phyloP scores from a whole-genome alignment of 2,888 invertebrate species.

The Latrodectus elegans region DNA sequence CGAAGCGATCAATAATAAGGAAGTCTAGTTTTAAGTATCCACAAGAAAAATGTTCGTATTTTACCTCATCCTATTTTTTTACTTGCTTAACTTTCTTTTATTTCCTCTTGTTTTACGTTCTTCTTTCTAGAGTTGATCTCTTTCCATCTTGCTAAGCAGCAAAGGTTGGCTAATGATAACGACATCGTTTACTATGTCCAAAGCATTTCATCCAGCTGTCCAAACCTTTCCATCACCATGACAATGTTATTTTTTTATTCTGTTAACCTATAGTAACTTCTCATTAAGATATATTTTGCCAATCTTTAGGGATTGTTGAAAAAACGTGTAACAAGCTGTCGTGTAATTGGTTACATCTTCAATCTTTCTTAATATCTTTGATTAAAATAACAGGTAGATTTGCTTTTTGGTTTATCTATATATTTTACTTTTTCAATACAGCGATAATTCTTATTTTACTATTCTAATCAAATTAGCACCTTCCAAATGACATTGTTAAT shows the following conservation, averaged over 20 bases:
- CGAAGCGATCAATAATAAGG: conserved; percentile 60
- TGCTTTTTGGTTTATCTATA: no score
- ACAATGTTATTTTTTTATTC: neutral
- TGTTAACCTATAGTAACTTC: no score
- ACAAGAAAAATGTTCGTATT: conserved; percentile 47
- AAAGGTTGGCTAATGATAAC: conserved; percentile 52
- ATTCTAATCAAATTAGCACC: no score
- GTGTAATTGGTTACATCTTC: no score
- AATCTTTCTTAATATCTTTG: no score
- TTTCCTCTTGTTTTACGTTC: conserved; percentile 18
- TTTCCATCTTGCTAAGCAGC: conserved; percentile 49
- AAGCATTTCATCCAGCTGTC: conserved; percentile 36
- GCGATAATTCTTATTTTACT: no score
- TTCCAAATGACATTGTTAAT: no score
- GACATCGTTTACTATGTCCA: conserved; percentile 32
- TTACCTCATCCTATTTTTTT: conserved; percentile 30
- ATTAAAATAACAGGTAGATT: no score
- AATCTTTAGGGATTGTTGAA: no score
- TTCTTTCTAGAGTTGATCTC: conserved; percentile 50
- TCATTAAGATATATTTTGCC: no score
- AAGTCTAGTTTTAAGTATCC: conserved; percentile 61
- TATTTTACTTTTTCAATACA: no score
- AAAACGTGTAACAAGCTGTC: no score
- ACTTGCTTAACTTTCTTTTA: conserved; percentile 27
- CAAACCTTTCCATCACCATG: neutral